Evolutionary conservation across 2,113 vertebrate genomes (phyloP).

Genomic region (Phyllostomus discolor): DNA sequence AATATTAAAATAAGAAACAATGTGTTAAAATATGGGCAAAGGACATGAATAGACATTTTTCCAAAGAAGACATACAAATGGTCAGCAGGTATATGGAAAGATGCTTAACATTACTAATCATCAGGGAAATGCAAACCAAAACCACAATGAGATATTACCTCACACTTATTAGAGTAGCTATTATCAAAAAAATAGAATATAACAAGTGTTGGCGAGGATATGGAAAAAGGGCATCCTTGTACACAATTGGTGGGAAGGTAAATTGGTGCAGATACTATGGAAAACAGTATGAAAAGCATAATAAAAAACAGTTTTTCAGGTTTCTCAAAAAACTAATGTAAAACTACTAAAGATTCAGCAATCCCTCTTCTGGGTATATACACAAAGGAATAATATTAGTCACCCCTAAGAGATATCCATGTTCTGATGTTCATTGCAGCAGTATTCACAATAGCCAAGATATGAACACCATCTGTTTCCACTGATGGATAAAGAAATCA

Average conservation of each 20-base stretch:
- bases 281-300: neutral
- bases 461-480: neutral
- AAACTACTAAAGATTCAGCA: neutral
- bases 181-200: neutral
- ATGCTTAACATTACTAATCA: neutral
- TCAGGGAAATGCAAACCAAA: neutral
- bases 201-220: neutral
- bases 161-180: neutral
- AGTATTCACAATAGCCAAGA: neutral
- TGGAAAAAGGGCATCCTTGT: neutral
- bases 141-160: neutral
- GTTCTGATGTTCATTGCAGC: neutral
- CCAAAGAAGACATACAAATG: neutral
- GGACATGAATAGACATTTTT: neutral
- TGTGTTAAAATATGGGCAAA: neutral
- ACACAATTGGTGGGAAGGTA: neutral
- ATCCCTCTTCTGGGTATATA: neutral
- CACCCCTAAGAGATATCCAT: neutral
- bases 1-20: neutral
- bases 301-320: neutral
- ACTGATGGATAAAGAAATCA: neutral
- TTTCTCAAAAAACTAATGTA: neutral
- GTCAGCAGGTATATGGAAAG: neutral
- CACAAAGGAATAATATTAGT: neutral
- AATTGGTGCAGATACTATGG: neutral